Percentiles rank a stretch among this genome's conserved stretches.
Evolutionary conservation across 2,888 invertebrate genomes (phyloP).

Genomic region (Trichogramma evanescens): DNA sequence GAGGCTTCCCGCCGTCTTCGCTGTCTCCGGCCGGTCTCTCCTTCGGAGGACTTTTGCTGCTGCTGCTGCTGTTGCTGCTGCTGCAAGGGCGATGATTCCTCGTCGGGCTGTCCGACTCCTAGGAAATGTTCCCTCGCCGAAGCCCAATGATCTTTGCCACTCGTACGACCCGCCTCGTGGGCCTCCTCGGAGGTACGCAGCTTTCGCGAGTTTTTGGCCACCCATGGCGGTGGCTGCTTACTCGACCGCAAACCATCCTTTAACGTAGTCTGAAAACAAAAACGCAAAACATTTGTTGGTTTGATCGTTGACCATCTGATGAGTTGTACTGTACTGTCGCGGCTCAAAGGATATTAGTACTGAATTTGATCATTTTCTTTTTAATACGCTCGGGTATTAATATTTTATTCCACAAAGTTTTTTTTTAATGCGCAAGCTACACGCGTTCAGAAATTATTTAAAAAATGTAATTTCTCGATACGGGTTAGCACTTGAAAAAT

Average conservation of each 20-base stretch:
- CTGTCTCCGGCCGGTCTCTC: constrained; percentile 31
- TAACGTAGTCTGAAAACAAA: constrained; percentile 34
- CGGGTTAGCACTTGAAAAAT: neutral
- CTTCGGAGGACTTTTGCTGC: constrained; percentile 32
- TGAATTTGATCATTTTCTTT: neutral
- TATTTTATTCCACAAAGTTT: no score
- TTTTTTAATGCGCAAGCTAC: no score
- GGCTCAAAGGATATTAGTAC: neutral
- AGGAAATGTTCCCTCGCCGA: constrained; percentile 42
- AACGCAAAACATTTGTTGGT: neutral
- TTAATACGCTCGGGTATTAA: neutral
- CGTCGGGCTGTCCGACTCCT: constrained; percentile 30
- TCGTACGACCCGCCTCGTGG: constrained; percentile 31
- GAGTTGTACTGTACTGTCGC: no score
- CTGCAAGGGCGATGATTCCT: constrained; percentile 31
- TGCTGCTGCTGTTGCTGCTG: constrained; percentile 29
- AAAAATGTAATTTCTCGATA: neutral
- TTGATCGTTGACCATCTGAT: no score
- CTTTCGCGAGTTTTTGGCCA: constrained; percentile 36
- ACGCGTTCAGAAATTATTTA: no score
- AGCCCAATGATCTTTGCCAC: constrained; percentile 44
- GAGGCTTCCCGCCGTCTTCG: constrained; percentile 20
- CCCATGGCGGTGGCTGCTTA: constrained; percentile 40
- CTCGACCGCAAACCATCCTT: constrained; percentile 31
- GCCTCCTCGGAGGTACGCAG: constrained; percentile 34